phyloP scores from a whole-genome alignment of 2,113 vertebrate species.

The Manacus vitellinus region DNA sequence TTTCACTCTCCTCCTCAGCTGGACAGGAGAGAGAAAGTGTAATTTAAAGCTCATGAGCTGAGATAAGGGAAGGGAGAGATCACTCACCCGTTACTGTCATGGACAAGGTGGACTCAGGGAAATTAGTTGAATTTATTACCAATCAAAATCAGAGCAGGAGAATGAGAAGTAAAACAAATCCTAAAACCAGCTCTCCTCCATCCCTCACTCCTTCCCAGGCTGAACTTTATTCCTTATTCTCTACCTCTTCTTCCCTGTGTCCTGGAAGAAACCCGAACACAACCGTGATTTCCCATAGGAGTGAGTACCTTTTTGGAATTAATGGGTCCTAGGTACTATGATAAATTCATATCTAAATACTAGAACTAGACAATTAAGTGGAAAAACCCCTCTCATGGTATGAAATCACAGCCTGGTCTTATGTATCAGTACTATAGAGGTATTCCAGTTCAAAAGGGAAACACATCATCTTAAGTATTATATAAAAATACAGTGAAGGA shows the following conservation, averaged over 20 bases:
- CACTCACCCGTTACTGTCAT: background rate
- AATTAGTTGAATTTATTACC: background rate
- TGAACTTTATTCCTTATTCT: background rate
- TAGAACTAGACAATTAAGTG: background rate
- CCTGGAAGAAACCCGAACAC: background rate
- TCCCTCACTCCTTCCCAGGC: background rate
- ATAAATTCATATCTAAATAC: background rate
- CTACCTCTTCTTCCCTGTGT: background rate
- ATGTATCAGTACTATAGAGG: no score
- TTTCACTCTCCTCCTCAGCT: background rate
- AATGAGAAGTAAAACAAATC: background rate
- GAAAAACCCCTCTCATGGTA: background rate
- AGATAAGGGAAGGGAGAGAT: background rate
- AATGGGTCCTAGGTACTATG: fast-evolving
- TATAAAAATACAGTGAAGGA: background rate
- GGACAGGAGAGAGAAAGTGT: background rate
- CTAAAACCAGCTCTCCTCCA: background rate
- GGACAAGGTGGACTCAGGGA: background rate
- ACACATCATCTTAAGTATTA: background rate
- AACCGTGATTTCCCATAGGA: background rate
- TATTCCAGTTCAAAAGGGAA: background rate
- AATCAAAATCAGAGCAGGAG: background rate
- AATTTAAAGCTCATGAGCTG: background rate
- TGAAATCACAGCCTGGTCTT: background rate
- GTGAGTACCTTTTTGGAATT: background rate